These are phyloP conservation scores for Oncorhynchus masou DNA, from an alignment of 2,113 vertebrate species.

Conservation along the genomic window DNA sequence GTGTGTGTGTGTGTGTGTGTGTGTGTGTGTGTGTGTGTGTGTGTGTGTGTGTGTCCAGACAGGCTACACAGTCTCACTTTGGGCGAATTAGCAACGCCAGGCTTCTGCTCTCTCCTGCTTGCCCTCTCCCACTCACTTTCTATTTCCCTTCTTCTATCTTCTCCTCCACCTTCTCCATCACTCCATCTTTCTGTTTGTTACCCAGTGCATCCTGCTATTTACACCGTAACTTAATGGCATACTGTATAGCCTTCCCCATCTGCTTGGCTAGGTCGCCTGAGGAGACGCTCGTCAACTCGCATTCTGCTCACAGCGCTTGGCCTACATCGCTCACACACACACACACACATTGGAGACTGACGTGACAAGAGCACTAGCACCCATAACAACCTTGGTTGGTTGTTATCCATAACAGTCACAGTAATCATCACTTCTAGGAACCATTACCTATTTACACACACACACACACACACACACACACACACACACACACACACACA, in stretches of 20 bases:
- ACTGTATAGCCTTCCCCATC: conserved; percentile 27
- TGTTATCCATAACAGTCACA: too few relatives aligned
- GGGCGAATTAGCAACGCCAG: not conserved
- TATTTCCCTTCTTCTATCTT: not conserved
- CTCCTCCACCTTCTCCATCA: not conserved
- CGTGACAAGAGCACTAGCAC: too few relatives aligned
- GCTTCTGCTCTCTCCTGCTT: not conserved
- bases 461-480: too few relatives aligned
- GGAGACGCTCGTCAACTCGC: too few relatives aligned
- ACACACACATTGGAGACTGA: too few relatives aligned
- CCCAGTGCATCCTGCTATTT: conserved; percentile 25
- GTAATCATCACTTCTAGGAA: too few relatives aligned
- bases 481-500: too few relatives aligned
- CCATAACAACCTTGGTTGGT: too few relatives aligned
- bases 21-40: not conserved
- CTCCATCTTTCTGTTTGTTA: conserved; percentile 1
- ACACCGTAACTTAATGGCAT: conserved; percentile 24
- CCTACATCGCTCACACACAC: conserved; percentile 3
- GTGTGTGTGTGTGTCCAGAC: conserved; percentile 5
- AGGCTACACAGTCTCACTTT: not conserved
- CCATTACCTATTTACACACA: too few relatives aligned
- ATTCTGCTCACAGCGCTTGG: conserved; percentile 20
- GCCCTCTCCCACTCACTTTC: not conserved
- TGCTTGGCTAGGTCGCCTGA: conserved; percentile 26
- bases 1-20: too few relatives aligned